A percentile compares a stretch with the other conserved stretches of the same genome.
Conservation (phyloP, 2,888 invertebrate genomes). For the Cheilosia pagana region DNA sequence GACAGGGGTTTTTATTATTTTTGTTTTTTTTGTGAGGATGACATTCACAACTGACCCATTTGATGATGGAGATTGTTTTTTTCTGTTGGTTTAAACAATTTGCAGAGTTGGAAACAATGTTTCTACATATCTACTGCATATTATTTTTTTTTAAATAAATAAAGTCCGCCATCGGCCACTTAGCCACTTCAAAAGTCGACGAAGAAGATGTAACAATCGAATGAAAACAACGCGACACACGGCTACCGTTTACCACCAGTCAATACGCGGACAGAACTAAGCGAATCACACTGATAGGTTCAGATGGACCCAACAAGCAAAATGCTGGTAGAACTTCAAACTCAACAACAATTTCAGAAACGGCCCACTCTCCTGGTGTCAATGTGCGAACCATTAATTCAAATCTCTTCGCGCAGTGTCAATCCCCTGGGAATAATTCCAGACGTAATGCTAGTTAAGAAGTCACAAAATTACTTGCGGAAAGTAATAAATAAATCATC, state of each 20-base stretch:
- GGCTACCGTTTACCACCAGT: too few species aligned
- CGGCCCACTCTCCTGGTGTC: not conserved
- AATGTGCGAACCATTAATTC: not conserved
- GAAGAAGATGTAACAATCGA: too few species aligned
- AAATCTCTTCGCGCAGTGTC: conserved; percentile 4
- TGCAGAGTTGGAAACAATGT: not conserved
- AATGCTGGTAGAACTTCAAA: too few species aligned
- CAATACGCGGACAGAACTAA: too few species aligned
- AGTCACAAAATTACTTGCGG: conserved; percentile 23
- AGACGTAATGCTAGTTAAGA: conserved; percentile 4
- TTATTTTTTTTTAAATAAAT: too few species aligned
- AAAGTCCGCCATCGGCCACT: too few species aligned
- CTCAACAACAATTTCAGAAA: not conserved
- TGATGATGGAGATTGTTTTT: not conserved
- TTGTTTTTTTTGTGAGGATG: not conserved
- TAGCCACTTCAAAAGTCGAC: too few species aligned
- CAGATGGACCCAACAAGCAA: too few species aligned
- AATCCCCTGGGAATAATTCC: not conserved
- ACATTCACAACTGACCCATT: not conserved
- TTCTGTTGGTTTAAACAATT: not conserved
- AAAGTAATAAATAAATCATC: conserved; percentile 32
- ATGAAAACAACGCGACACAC: too few species aligned
- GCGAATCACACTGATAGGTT: too few species aligned
- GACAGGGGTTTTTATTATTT: not conserved
- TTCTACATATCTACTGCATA: too few species aligned